These are phyloP conservation scores for Crenichthys baileyi DNA, from an alignment of 2,797 vertebrate species.

Conservation along the genomic window DNA sequence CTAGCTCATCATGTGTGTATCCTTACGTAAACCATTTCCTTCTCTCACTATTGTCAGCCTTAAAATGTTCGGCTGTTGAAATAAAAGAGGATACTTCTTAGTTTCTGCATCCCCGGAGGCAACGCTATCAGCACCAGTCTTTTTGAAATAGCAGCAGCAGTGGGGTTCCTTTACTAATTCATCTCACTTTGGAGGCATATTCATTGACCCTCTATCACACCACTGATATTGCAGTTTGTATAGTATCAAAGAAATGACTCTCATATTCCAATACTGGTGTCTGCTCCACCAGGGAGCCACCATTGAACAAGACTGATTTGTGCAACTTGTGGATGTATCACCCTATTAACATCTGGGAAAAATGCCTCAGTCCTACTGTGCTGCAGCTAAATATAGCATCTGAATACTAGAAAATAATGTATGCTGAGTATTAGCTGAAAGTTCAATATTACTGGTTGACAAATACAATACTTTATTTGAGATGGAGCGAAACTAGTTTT, in stretches of 20 bases:
- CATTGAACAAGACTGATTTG: slow-evolving; percentile 42
- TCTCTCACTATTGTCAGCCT: no score
- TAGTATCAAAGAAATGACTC: slow-evolving; percentile 45
- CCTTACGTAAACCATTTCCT: no score
- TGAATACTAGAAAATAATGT: slow-evolving; percentile 21
- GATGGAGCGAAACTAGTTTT: not conserved
- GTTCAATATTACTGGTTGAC: slow-evolving; percentile 3
- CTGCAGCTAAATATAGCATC: slow-evolving; percentile 1
- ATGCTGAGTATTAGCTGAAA: slow-evolving; percentile 19
- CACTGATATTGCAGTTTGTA: slow-evolving; percentile 41
- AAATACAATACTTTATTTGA: slow-evolving; percentile 4
- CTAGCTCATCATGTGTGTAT: no score
- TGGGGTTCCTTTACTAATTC: slow-evolving; percentile 3
- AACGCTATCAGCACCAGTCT: not conserved
- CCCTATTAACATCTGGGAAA: slow-evolving; percentile 19
- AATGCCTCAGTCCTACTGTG: slow-evolving; percentile 31
- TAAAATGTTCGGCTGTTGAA: not conserved
- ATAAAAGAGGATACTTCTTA: slow-evolving; percentile 8
- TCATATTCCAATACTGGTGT: slow-evolving; percentile 20
- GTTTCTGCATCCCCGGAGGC: not conserved
- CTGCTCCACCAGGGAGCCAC: slow-evolving; percentile 28
- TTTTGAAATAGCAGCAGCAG: slow-evolving; percentile 1
- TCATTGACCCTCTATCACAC: not conserved
- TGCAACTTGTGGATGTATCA: slow-evolving; percentile 19
- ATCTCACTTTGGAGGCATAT: slow-evolving; percentile 16